These are phyloP conservation scores for Lasioglossum figueresi DNA, from an alignment of 2,888 invertebrate species.

Conservation along the genomic window DNA sequence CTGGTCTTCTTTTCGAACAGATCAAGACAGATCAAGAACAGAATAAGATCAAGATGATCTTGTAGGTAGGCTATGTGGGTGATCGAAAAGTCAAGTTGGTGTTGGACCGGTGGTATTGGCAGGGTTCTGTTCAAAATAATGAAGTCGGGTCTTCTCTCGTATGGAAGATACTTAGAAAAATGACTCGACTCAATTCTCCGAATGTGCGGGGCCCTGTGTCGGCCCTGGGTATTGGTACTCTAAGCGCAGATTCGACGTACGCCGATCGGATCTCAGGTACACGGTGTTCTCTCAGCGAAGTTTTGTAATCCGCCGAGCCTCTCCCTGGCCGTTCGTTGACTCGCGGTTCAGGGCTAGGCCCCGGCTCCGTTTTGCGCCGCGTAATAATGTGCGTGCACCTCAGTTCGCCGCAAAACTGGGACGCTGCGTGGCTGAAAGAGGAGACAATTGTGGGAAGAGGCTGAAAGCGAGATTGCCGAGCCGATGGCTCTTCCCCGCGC, in stretches of 20 bases:
- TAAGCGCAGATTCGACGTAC: slow-evolving; percentile 12
- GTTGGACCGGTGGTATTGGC: not conserved
- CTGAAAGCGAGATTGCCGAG: slow-evolving; percentile 50
- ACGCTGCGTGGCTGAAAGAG: slow-evolving; percentile 59
- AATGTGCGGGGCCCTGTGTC: too few species aligned
- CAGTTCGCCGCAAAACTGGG: slow-evolving; percentile 59
- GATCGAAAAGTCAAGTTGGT: too few species aligned
- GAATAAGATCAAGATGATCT: not conserved
- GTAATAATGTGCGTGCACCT: slow-evolving; percentile 62
- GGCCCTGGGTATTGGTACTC: not conserved
- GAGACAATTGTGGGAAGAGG: slow-evolving; percentile 66
- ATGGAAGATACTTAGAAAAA: too few species aligned
- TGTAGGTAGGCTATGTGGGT: too few species aligned
- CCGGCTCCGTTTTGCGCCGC: slow-evolving; percentile 37
- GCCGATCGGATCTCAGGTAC: slow-evolving; percentile 49
- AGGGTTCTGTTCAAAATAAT: too few species aligned
- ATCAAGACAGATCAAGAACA: too few species aligned
- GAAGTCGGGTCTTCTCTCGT: too few species aligned
- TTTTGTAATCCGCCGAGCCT: slow-evolving; percentile 59
- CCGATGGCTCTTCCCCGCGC: not conserved
- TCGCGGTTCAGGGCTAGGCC: slow-evolving; percentile 68
- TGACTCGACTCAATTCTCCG: too few species aligned
- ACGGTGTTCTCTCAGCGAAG: slow-evolving; percentile 36
- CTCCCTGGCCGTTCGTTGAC: slow-evolving; percentile 66
- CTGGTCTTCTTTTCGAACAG: not conserved